These are phyloP conservation scores for Saccostrea echinata DNA, from an alignment of 1,140 invertebrate species.

Conservation along the genomic window DNA sequence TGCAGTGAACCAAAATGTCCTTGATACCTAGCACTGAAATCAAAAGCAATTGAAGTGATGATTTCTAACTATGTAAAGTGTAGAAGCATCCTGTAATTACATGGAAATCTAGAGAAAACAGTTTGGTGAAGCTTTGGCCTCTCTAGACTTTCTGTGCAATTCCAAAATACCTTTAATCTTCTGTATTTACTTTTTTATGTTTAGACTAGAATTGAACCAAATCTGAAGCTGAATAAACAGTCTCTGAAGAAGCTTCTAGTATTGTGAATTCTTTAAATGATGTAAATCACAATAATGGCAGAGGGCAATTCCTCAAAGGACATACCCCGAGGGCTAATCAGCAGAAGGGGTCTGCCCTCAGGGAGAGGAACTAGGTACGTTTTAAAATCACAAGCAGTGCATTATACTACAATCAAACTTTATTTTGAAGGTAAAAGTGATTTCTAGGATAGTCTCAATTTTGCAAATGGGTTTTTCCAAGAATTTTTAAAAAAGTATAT, in stretches of 20 bases:
- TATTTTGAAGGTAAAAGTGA: not conserved
- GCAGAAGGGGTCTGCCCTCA: constrained; percentile 68
- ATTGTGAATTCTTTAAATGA: not conserved
- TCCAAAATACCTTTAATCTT: no score
- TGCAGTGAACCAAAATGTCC: no score
- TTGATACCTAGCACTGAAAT: no score
- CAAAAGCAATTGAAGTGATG: no score
- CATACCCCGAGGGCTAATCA: constrained; percentile 72
- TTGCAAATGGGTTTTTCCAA: not conserved
- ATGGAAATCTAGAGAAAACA: no score
- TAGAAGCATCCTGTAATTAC: no score
- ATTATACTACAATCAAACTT: not conserved
- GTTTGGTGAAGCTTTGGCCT: no score
- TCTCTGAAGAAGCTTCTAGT: not conserved
- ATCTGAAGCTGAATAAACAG: not conserved
- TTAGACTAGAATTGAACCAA: not conserved
- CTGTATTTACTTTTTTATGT: not conserved
- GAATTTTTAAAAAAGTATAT: not conserved
- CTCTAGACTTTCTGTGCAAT: no score
- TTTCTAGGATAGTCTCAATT: no score
- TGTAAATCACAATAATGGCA: constrained; percentile 45
- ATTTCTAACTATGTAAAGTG: no score
- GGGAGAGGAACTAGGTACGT: constrained; percentile 70
- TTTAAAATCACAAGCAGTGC: not conserved
- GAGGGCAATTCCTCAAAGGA: constrained; percentile 58